These are phyloP conservation scores for Grammomys surdaster DNA, from an alignment of 2,113 vertebrate genomes.

Conservation along the genomic window DNA sequence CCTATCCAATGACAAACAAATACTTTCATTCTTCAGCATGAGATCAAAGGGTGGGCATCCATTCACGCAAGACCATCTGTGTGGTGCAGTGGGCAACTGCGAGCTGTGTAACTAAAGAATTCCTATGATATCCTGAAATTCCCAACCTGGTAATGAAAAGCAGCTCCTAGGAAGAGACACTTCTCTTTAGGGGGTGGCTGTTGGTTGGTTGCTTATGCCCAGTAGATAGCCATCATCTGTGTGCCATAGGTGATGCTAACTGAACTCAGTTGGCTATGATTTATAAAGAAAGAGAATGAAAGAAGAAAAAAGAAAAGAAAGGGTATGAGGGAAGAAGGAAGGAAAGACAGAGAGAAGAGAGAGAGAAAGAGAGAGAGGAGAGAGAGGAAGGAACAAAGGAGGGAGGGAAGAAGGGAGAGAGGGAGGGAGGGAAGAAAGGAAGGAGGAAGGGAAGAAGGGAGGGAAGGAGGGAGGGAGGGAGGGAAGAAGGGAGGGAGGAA, in stretches of 20 bases:
- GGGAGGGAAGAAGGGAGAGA: fast-evolving
- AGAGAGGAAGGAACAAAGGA: too few relatives aligned
- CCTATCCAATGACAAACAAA: not conserved
- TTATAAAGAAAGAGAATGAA: not conserved
- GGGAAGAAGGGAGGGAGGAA: too few relatives aligned
- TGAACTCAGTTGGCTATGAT: not conserved
- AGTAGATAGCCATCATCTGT: not conserved
- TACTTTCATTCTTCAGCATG: not conserved
- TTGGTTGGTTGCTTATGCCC: not conserved
- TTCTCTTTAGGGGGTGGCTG: not conserved
- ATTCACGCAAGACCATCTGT: not conserved
- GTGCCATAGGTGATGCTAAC: not conserved
- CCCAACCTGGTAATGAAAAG: not conserved
- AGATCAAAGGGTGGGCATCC: not conserved
- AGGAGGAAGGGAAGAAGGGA: too few relatives aligned
- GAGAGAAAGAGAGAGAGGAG: not conserved
- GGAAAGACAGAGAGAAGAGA: not conserved
- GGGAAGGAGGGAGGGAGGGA: too few relatives aligned
- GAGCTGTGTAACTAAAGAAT: not conserved
- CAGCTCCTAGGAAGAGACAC: not conserved
- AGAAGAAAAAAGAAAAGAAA: fast-evolving
- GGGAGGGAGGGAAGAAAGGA: not conserved
- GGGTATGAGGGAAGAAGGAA: not conserved
- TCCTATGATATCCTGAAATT: not conserved
- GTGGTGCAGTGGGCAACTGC: too few relatives aligned